Percentiles rank a stretch among this genome's conserved stretches.
Evolutionary conservation across 2,797 vertebrate genomes (phyloP).

Genomic region (Anguilla obscura): DNA sequence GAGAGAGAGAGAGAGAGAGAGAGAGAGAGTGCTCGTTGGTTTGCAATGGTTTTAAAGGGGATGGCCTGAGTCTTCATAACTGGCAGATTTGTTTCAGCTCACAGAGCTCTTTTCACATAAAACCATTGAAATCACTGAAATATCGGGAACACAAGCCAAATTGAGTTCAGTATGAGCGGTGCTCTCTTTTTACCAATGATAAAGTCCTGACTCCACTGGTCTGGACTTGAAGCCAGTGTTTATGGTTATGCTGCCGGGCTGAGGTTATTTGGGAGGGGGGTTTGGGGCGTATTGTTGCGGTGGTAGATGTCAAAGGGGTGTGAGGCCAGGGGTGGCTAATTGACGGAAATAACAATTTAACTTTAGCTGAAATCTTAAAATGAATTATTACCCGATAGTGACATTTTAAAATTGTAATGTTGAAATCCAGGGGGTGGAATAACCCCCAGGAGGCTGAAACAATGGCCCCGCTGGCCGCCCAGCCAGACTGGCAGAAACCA

Average conservation of each 20-base stretch:
- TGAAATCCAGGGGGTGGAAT: constrained; percentile 52
- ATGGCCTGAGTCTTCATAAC: neutral
- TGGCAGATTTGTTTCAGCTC: neutral
- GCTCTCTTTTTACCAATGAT: neutral
- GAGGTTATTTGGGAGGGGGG: neutral
- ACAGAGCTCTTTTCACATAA: neutral
- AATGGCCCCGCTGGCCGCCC: neutral
- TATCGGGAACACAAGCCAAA: neutral
- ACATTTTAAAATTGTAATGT: constrained; percentile 50
- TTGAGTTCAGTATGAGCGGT: neutral
- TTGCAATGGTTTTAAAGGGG: neutral
- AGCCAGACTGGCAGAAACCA: neutral
- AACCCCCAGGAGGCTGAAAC: constrained; percentile 39
- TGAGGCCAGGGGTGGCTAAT: constrained; percentile 17
- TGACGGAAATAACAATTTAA: constrained; percentile 30
- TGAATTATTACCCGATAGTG: constrained; percentile 42
- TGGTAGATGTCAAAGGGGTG: neutral
- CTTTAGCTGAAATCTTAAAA: constrained; percentile 32
- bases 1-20: neutral
- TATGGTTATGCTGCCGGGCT: neutral
- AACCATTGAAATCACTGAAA: neutral
- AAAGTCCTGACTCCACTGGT: neutral
- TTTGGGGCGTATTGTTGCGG: neutral
- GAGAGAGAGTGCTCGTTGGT: neutral
- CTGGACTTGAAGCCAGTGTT: neutral